Evolutionary conservation across 2,113 vertebrate species (phyloP).

Genomic region (Caranx melampygus): DNA sequence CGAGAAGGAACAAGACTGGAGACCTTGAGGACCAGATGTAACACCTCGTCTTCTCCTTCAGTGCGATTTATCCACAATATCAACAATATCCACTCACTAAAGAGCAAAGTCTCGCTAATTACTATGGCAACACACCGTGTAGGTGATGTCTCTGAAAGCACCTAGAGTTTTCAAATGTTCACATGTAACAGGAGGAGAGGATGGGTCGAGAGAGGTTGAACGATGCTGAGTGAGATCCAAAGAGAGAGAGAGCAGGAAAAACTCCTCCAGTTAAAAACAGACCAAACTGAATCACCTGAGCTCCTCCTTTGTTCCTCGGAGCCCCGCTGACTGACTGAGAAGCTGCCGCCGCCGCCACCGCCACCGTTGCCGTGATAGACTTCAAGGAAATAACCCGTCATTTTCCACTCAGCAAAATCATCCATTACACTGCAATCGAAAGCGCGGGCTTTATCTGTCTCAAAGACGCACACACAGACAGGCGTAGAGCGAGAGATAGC

Average conservation of each 20-base stretch:
- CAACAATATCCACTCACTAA: too few relatives aligned
- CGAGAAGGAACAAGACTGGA: not conserved
- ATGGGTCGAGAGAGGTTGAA: not conserved
- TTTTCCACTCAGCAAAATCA: slow-evolving; percentile 71
- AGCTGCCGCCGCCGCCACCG: slow-evolving; percentile 32
- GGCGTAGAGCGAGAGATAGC: slow-evolving; percentile 17
- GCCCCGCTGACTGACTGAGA: slow-evolving; percentile 46
- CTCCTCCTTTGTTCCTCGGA: slow-evolving; percentile 50
- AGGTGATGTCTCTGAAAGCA: not conserved
- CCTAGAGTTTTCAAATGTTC: not conserved
- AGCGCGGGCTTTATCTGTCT: slow-evolving; percentile 58
- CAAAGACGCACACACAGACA: slow-evolving; percentile 33
- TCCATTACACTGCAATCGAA: slow-evolving; percentile 60
- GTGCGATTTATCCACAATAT: not conserved
- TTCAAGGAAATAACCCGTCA: slow-evolving; percentile 69
- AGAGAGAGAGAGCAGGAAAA: slow-evolving; percentile 13
- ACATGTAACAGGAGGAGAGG: not conserved
- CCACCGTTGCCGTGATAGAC: slow-evolving; percentile 42
- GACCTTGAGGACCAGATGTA: not conserved
- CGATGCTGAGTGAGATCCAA: not conserved
- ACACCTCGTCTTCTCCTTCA: not conserved
- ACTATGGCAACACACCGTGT: not conserved
- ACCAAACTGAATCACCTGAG: slow-evolving; percentile 49
- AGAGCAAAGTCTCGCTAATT: not conserved
- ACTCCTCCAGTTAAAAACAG: slow-evolving; percentile 35